phyloP scores from a whole-genome alignment of 1,140 invertebrate species.

The Ceratoteleas bidentatus region DNA sequence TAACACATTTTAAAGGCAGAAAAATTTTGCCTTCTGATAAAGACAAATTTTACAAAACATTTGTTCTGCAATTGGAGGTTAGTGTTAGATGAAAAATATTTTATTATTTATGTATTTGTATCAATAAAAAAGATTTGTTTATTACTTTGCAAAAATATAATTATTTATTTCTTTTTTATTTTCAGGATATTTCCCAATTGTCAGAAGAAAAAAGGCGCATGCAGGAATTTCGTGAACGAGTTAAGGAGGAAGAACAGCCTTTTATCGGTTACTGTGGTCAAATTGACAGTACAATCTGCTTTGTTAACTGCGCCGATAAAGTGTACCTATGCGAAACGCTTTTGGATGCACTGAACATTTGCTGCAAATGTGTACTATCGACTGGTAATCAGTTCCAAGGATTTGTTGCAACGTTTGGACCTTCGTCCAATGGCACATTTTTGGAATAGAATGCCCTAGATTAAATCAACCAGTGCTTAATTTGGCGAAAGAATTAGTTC shows the following conservation, averaged over 20 bases:
- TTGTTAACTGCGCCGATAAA: neutral
- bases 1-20: neutral
- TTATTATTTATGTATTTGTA: neutral
- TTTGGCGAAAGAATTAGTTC: neutral
- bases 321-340: neutral
- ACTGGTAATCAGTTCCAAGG: neutral
- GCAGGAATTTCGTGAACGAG: neutral
- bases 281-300: constrained; percentile 8
- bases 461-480: constrained; percentile 1
- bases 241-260: neutral
- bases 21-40: neutral
- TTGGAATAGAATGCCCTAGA: constrained; percentile 5
- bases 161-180: neutral
- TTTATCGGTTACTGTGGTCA: neutral
- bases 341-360: constrained; percentile 15
- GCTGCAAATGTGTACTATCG: constrained; percentile 9
- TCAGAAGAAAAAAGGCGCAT: neutral
- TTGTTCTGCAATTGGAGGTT: neutral
- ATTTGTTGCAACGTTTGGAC: neutral
- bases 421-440: constrained; percentile 1
- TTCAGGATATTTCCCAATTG: neutral
- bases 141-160: no score
- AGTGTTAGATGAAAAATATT: neutral
- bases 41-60: neutral
- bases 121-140: neutral